phyloP scores from a whole-genome alignment of 2,888 invertebrate species.

The Erebia ligea region DNA sequence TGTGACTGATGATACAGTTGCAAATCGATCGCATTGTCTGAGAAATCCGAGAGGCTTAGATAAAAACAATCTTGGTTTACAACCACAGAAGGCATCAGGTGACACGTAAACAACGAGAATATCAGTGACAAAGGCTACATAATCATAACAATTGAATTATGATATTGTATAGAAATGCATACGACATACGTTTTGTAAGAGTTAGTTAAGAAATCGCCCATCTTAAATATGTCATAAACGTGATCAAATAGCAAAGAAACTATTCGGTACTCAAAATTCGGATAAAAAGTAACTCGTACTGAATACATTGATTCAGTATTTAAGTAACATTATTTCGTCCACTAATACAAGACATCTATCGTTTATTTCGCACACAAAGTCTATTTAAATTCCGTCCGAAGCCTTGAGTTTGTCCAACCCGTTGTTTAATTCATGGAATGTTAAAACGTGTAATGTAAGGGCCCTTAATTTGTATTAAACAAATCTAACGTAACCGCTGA shows the following conservation, averaged over 20 bases:
- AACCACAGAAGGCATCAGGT: constrained; percentile 36
- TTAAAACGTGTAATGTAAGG: constrained; percentile 33
- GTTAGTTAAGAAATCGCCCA: background rate
- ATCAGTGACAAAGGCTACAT: constrained; percentile 29
- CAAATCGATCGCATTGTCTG: constrained; percentile 30
- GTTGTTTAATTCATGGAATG: constrained; percentile 37
- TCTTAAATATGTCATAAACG: background rate
- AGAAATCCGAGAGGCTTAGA: constrained; percentile 26
- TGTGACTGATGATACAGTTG: constrained; percentile 29
- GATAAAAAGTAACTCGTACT: too few relatives aligned
- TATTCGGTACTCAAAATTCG: background rate
- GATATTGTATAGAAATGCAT: background rate
- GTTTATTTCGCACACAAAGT: constrained; percentile 2
- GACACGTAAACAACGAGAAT: constrained; percentile 30
- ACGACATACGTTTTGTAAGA: background rate
- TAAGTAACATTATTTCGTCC: constrained; percentile 4
- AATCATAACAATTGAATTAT: constrained; percentile 14
- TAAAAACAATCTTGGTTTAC: constrained; percentile 37
- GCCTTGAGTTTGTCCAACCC: constrained; percentile 22
- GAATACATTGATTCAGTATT: too few relatives aligned
- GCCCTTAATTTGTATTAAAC: constrained; percentile 36
- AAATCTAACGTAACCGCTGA: constrained; percentile 37
- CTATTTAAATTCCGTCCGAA: constrained; percentile 27
- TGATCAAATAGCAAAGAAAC: background rate
- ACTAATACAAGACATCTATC: background rate